Conservation (phyloP, 2,888 invertebrate species). For the Hemistola chrysoprasaria region DNA sequence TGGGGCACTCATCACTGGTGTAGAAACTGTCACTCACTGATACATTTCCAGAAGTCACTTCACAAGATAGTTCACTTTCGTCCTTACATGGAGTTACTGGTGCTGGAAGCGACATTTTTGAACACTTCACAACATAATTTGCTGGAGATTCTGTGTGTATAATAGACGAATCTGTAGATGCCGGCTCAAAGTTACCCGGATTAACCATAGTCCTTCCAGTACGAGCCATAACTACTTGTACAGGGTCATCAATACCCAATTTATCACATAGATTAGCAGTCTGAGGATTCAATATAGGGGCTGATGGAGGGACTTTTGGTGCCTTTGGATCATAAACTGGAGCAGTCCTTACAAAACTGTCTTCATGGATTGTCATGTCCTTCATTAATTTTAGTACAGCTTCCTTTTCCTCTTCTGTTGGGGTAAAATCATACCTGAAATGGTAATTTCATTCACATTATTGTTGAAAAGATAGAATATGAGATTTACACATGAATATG, state of each 20-base stretch:
- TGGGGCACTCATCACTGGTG: conserved; percentile 46
- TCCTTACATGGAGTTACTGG: conserved; percentile 60
- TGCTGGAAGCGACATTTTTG: conserved; percentile 62
- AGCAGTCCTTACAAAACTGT: conserved; percentile 90
- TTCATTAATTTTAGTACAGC: conserved; percentile 84
- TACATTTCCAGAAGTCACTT: conserved; percentile 36
- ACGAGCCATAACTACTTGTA: conserved; percentile 83
- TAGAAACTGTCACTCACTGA: conserved; percentile 41
- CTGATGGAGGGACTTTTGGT: conserved; percentile 61
- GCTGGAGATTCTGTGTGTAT: conserved; percentile 41
- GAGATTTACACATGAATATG: no score
- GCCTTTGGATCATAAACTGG: conserved; percentile 78
- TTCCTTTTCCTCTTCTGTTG: conserved; percentile 88
- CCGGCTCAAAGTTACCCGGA: conserved; percentile 24
- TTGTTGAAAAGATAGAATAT: no score
- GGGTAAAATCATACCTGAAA: conserved; percentile 88
- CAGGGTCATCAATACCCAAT: conserved; percentile 91
- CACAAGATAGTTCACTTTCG: conserved; percentile 38
- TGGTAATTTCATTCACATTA: background rate
- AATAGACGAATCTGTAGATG: conserved; percentile 12
- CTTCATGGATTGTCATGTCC: conserved; percentile 85
- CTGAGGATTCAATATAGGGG: conserved; percentile 85
- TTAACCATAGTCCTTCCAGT: conserved; percentile 66
- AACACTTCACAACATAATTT: conserved; percentile 37
- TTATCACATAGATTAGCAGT: conserved; percentile 85